These are phyloP conservation scores for Vanacampus margaritifer DNA, from an alignment of 2,113 vertebrate species.

Conservation along the genomic window DNA sequence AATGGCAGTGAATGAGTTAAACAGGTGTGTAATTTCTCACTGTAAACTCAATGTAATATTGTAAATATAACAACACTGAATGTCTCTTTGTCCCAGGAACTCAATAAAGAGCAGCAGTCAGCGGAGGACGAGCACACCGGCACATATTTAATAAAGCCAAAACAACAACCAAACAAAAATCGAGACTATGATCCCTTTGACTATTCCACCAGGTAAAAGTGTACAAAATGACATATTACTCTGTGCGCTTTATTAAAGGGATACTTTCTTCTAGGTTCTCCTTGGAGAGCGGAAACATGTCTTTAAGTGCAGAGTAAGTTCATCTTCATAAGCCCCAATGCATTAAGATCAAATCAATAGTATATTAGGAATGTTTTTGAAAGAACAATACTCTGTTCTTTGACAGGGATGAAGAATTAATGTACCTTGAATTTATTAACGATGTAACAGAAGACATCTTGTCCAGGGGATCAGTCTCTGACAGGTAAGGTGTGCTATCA, in stretches of 20 bases:
- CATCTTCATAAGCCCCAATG: neutral
- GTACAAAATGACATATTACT: neutral
- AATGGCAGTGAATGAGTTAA: too few relatives aligned
- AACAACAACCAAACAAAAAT: slow-evolving; percentile 28
- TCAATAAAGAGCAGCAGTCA: slow-evolving; percentile 49
- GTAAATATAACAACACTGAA: neutral
- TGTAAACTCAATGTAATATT: neutral
- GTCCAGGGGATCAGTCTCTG: slow-evolving; percentile 82
- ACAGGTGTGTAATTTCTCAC: neutral
- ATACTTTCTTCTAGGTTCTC: slow-evolving; percentile 43
- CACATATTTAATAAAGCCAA: slow-evolving; percentile 34
- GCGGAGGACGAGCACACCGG: slow-evolving; percentile 52
- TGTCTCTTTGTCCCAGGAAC: slow-evolving; percentile 46
- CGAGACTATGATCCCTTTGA: slow-evolving; percentile 24
- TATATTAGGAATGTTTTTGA: neutral
- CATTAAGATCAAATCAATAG: neutral
- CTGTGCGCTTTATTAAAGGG: neutral
- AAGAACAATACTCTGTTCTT: slow-evolving; percentile 32
- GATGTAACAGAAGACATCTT: slow-evolving; percentile 90
- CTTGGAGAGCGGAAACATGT: slow-evolving; percentile 43
- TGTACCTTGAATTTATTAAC: slow-evolving; percentile 88
- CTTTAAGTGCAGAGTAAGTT: slow-evolving; percentile 78
- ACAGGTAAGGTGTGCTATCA: slow-evolving; percentile 72
- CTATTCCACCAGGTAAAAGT: slow-evolving; percentile 70
- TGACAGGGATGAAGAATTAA: slow-evolving; percentile 84